A percentile compares a stretch with the other conserved stretches of the same genome.
These are phyloP conservation scores for Heliconius hortense DNA, from an alignment of 2,888 invertebrate species.

Conservation along the genomic window DNA sequence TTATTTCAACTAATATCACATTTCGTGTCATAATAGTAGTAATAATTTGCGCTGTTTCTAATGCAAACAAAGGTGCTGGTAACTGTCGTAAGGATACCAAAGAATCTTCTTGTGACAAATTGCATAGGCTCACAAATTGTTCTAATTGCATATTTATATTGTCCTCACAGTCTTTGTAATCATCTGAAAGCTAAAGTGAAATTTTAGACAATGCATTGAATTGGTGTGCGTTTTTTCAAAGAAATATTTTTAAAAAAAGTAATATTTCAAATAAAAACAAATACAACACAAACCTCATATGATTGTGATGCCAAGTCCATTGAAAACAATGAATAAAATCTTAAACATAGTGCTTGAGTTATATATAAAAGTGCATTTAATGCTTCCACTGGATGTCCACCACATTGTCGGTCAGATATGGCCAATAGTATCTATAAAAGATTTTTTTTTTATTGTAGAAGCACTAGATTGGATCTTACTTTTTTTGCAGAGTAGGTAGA, in stretches of 20 bases:
- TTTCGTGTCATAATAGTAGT: conserved; percentile 63
- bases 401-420: conserved; percentile 60
- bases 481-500: too few relatives aligned
- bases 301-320: conserved; percentile 62
- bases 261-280: background rate
- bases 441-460: background rate
- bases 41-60: conserved; percentile 63
- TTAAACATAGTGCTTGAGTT: conserved; percentile 56
- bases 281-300: conserved; percentile 52
- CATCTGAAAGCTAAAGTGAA: conserved; percentile 54
- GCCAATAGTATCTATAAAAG: conserved; percentile 62
- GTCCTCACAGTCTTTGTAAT: conserved; percentile 55
- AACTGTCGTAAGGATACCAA: conserved; percentile 63
- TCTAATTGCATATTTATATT: conserved; percentile 60
- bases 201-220: background rate
- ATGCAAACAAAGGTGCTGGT: conserved; percentile 69
- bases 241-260: too few relatives aligned
- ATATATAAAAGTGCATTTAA: conserved; percentile 63
- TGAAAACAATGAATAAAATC: conserved; percentile 61
- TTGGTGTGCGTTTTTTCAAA: too few relatives aligned
- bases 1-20: conserved; percentile 51
- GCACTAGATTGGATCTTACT: too few relatives aligned
- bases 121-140: conserved; percentile 53
- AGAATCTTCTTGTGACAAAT: conserved; percentile 52
- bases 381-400: conserved; percentile 62